A percentile compares a stretch with the other conserved stretches of the same genome.
Evolutionary conservation across 1,140 invertebrate species (phyloP).

Genomic region (Dendrolimus punctatus): DNA sequence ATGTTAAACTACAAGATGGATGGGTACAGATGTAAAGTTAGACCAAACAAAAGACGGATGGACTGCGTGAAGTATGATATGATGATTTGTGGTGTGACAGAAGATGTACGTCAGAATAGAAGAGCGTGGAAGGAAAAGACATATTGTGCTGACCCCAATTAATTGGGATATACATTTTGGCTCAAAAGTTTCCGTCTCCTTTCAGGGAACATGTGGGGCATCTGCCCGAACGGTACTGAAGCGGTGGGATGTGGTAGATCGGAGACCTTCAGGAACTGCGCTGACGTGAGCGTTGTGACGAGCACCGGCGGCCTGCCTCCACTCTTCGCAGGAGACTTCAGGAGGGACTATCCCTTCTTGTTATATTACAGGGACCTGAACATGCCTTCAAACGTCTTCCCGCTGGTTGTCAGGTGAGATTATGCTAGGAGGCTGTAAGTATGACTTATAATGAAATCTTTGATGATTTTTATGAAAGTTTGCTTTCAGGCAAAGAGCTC

Average conservation of each 20-base stretch:
- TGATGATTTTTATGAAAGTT: too few species aligned
- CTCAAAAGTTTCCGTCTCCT: background rate
- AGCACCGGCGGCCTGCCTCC: constrained; percentile 81
- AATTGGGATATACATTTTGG: too few species aligned
- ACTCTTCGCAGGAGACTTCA: constrained; percentile 73
- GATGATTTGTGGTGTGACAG: too few species aligned
- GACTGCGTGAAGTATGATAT: too few species aligned
- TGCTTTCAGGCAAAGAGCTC: too few species aligned
- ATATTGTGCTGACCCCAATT: too few species aligned
- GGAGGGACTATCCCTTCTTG: constrained; percentile 79
- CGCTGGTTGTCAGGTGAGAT: constrained; percentile 80
- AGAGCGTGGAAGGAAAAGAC: too few species aligned
- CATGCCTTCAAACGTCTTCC: constrained; percentile 75
- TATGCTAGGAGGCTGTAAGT: background rate
- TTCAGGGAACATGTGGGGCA: constrained; percentile 90
- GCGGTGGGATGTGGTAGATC: constrained; percentile 88
- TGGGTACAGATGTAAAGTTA: too few species aligned
- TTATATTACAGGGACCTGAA: constrained; percentile 80
- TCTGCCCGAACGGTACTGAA: constrained; percentile 86
- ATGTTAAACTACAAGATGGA: too few species aligned
- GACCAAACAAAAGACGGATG: too few species aligned
- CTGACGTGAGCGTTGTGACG: constrained; percentile 85
- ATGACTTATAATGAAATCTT: too few species aligned
- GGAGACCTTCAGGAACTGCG: constrained; percentile 92
- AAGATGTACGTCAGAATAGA: too few species aligned